Evolutionary conservation across 2,797 vertebrate genomes (phyloP), one percentile per base, ranked within the genome.

Genomic region (Ctenochaetus hawaiiensis): DNA sequence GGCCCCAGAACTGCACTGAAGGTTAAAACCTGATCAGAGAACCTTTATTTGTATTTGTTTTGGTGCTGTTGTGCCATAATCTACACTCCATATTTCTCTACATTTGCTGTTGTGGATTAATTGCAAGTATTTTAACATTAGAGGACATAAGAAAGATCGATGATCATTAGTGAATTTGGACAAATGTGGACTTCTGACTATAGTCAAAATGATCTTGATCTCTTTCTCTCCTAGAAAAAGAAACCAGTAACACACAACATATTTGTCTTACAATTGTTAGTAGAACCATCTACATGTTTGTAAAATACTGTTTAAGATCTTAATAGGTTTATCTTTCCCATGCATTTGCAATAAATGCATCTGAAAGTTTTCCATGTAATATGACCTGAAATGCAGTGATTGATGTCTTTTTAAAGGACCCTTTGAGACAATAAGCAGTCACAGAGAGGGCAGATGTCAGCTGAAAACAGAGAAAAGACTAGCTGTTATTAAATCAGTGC

Each of bases 1-100:
- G 91, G 89, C 63, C 92, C 92, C 51, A 91, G 62, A 64, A 88
- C 88, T 80, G 91, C 92, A 81, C 85, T 92, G 67, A 95, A 94
- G 94, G 94, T 96, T 71, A 2, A 67, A 60, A 67, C 74, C 30
- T 76, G 54, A 75, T 70, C 56, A 52, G 26, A 53, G 12, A 22
- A 10, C 26, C 47, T 47, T 26, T 44, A 49, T 23, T 18, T 52
- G 20, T 14, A 17, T 10, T n/a, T 67, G n/a, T 34, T 51, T 17
- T 20, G 20, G 7, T 47, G 23, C 18, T 17, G 1, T 6, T 48
- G 17, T 20, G 13, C n/a, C 18, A 60, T 6, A 48, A 13, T 58
- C 3, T 34, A n/a, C 22, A 41, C 17, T 59, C 47, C 12, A 26
- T 26, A 44, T 12, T 0, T 20, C 14, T 23, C 5, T 17, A 10